Percentiles rank a stretch among this genome's conserved stretches.
phyloP scores from a whole-genome alignment of 2,113 vertebrate genomes.

The Phainopepla nitens region DNA sequence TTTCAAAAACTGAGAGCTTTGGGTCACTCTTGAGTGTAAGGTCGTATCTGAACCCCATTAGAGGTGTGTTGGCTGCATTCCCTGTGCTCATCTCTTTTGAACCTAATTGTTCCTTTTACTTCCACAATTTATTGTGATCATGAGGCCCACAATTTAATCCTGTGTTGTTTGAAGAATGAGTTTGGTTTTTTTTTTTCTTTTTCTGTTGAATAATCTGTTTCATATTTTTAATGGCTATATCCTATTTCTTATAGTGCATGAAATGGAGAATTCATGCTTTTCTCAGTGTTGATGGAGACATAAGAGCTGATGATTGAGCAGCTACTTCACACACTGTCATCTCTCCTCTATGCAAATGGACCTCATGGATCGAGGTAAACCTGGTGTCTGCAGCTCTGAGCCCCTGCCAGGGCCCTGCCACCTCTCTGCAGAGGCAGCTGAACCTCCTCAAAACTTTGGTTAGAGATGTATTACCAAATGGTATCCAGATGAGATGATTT shows the following conservation, averaged over 20 bases:
- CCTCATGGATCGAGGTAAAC: not conserved
- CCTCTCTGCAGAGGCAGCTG: not conserved
- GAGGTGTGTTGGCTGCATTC: not conserved
- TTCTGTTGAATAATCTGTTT: not conserved
- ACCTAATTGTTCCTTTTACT: not conserved
- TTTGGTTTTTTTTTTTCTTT: rapidly evolving
- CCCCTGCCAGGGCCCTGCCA: not conserved
- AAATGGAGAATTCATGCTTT: not conserved
- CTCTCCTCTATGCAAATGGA: not conserved
- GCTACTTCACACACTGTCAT: not conserved
- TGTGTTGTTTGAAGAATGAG: not conserved
- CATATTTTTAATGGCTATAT: not conserved
- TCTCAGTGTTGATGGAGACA: not conserved
- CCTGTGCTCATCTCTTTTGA: not conserved
- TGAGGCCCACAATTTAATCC: not conserved
- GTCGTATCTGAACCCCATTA: not conserved
- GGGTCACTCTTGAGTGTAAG: not conserved
- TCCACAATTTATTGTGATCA: not conserved
- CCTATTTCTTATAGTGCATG: not conserved
- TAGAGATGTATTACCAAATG: not conserved
- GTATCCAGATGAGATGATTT: not conserved
- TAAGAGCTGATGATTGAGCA: not conserved
- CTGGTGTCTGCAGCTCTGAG: rapidly evolving
- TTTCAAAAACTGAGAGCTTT: not conserved
- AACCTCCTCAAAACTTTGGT: not conserved